Evolutionary conservation across 2,113 vertebrate species (phyloP), one percentile per base, ranked within the genome.

Genomic region (Engraulis encrasicolus): DNA sequence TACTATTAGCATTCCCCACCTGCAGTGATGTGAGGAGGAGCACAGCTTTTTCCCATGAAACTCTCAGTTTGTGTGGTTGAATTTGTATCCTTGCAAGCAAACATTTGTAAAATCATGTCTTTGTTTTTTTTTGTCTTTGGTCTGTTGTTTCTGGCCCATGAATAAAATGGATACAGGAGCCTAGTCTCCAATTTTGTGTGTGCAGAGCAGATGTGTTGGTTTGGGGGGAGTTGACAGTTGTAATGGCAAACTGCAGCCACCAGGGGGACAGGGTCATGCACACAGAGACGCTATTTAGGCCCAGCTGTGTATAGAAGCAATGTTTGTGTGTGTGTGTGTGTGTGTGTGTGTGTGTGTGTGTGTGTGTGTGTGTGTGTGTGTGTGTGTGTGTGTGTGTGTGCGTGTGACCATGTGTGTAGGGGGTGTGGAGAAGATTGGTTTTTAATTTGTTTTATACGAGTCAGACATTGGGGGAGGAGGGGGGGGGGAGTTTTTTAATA

Each of bases 361-460:
- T 45, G 40, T 45, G 40, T 45, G 40, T 45, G 40, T 45, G n/a
- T 45, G 40, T 3, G 3, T 3, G 40, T 45, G 40, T 45, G 40
- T 45, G 40, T 45, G 40, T 45, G n/a, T n/a, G n/a, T n/a, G n/a
- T n/a, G n/a, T 66, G 58, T 31, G 23, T n/a, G n/a, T 1, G 23
- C 23, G 23, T 66, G n/a, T 27, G 31, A 27, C 58, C 31, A 27
- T 27, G 23, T 27, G 23, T 66, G 58, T 27, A 66, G 2, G 58
- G 23, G 23, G 23, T 66, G 66, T 34, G 66, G 66, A 74, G 66
- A 74, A 74, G 66, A 74, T 74, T 74, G 15, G 66, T 74, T 74
- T 74, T 74, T 74, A 74, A 74, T 74, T 74, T 74, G 66, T 74
- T 74, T 74, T 74, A 74, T 74, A 74, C 66, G 66, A 74, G 23